Evolutionary conservation across 2,113 vertebrate genomes (phyloP).

Genomic region (Sprattus sprattus): DNA sequence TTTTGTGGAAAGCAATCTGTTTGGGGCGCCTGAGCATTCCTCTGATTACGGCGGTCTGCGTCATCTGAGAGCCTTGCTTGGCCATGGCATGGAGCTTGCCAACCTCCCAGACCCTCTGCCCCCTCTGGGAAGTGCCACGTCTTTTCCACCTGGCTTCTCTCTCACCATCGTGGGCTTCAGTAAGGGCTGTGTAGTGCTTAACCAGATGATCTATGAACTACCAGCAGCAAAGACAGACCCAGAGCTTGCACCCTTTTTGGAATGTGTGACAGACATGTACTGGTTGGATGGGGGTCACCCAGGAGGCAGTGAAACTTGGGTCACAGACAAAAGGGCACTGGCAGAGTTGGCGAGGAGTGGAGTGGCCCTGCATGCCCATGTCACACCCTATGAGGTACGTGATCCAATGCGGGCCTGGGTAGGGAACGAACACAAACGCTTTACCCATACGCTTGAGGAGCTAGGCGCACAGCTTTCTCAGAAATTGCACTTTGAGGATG

Average conservation of each 20-base stretch:
- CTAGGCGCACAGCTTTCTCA: slow-evolving; percentile 77
- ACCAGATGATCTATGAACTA: slow-evolving; percentile 91
- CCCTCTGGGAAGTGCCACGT: slow-evolving; percentile 55
- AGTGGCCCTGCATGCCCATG: slow-evolving; percentile 84
- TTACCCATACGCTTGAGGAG: slow-evolving; percentile 83
- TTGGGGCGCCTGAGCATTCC: slow-evolving; percentile 90
- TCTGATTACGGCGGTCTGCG: slow-evolving; percentile 78
- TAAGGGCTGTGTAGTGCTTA: slow-evolving; percentile 97
- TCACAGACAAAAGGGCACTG: slow-evolving; percentile 81
- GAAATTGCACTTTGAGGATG: slow-evolving; percentile 87
- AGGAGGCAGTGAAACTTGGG: slow-evolving; percentile 92
- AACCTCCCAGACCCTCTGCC: slow-evolving; percentile 69
- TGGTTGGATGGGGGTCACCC: slow-evolving; percentile 98
- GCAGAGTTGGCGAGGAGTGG: slow-evolving; percentile 80
- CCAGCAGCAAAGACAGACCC: slow-evolving; percentile 80
- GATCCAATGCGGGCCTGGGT: slow-evolving; percentile 96
- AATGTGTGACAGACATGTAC: slow-evolving; percentile 82
- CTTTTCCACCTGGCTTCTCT: slow-evolving; percentile 58
- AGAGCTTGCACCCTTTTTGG: slow-evolving; percentile 75
- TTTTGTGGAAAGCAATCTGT: slow-evolving; percentile 93
- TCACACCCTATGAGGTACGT: slow-evolving; percentile 92
- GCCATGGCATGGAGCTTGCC: slow-evolving; percentile 82
- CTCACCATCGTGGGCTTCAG: slow-evolving; percentile 93
- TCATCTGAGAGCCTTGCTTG: slow-evolving; percentile 86
- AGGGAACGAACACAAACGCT: slow-evolving; percentile 85